phyloP scores from a whole-genome alignment of 2,888 invertebrate species.

The Sesamia inferens region DNA sequence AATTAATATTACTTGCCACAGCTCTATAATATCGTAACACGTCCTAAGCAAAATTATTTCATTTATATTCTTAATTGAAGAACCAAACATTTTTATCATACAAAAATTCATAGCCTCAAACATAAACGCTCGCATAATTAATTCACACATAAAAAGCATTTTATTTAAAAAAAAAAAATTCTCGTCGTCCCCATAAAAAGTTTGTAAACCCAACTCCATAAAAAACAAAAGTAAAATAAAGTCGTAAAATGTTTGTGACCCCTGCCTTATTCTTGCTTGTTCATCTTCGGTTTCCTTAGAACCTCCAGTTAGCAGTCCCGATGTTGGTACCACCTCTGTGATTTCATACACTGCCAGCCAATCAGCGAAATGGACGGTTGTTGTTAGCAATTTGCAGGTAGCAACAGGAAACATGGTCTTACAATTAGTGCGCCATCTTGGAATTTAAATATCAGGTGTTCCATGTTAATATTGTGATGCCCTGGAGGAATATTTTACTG shows the following conservation, averaged over 20 bases:
- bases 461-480: slow-evolving; percentile 12
- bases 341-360: slow-evolving; percentile 36
- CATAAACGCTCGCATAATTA: no score
- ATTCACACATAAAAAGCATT: no score
- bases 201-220: not conserved
- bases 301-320: slow-evolving; percentile 11
- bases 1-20: not conserved
- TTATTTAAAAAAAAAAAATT: no score
- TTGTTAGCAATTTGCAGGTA: slow-evolving; percentile 41
- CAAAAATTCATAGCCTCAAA: not conserved
- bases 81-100: not conserved
- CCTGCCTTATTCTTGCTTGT: slow-evolving; percentile 4
- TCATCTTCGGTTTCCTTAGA: slow-evolving; percentile 25
- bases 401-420: slow-evolving; percentile 31
- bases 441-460: slow-evolving; percentile 41
- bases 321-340: slow-evolving; percentile 19
- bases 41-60: not conserved
- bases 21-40: not conserved
- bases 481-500: slow-evolving; percentile 11
- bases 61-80: not conserved
- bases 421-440: slow-evolving; percentile 34
- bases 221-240: no score
- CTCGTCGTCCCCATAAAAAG: not conserved
- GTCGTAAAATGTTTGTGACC: slow-evolving; percentile 16
- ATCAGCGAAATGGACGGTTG: slow-evolving; percentile 48